These are phyloP conservation scores for Alviniconcha strummeri DNA, from an alignment of 2,888 invertebrate species.

Conservation along the genomic window DNA sequence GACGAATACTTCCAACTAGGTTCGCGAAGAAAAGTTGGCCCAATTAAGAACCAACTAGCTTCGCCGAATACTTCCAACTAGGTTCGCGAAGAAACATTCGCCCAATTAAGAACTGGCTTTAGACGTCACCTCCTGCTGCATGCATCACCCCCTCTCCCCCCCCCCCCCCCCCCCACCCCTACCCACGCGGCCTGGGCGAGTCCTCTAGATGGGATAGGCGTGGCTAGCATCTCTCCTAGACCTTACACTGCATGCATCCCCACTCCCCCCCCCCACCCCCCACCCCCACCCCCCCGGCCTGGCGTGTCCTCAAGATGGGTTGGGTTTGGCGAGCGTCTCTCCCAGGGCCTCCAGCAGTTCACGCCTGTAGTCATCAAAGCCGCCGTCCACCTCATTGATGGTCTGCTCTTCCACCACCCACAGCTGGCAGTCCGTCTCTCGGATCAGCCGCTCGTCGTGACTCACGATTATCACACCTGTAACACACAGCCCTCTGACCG, in stretches of 20 bases:
- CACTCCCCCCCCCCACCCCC: slow-evolving; percentile 1
- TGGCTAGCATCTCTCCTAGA: not conserved
- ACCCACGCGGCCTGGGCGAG: too few relatives aligned
- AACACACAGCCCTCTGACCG: not conserved
- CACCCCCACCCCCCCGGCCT: not conserved
- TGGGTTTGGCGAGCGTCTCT: slow-evolving; percentile 77
- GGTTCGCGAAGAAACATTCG: too few relatives aligned
- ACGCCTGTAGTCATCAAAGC: slow-evolving; percentile 98
- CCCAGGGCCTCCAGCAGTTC: slow-evolving; percentile 97
- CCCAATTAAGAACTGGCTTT: too few relatives aligned
- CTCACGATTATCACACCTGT: slow-evolving; percentile 81
- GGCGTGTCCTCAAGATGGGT: slow-evolving; percentile 36
- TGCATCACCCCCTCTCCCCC: too few relatives aligned
- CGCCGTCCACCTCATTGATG: slow-evolving; percentile 96
- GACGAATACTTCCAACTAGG: too few relatives aligned
- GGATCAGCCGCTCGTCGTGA: slow-evolving; percentile 87
- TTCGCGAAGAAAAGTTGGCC: too few relatives aligned
- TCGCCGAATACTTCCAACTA: too few relatives aligned
- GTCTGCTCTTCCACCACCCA: slow-evolving; percentile 97
- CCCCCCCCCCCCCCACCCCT: too few relatives aligned
- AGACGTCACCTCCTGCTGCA: too few relatives aligned
- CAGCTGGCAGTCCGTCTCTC: slow-evolving; percentile 95
- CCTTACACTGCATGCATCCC: not conserved
- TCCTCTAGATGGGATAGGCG: too few relatives aligned
- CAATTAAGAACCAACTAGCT: too few relatives aligned